Evolutionary conservation across 2,113 vertebrate genomes (phyloP), one percentile per base, ranked within the genome.

Genomic region (Epinephelus moara): DNA sequence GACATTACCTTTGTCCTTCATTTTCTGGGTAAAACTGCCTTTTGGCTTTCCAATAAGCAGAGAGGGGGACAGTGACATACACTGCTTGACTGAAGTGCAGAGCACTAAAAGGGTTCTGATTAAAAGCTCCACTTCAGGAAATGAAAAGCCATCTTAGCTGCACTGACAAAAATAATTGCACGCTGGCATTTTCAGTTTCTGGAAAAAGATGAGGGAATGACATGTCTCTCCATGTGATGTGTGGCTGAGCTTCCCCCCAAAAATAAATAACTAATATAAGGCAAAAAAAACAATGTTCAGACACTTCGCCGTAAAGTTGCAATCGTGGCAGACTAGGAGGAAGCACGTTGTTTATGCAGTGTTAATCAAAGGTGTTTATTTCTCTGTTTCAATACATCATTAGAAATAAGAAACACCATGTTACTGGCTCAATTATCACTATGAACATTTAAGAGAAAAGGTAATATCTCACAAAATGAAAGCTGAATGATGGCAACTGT

Each of bases 71-170:
- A 40, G 49, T 19, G 25, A 53, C n/a, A 14, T 9, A 49, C 52
- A 47, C 42, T 49, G 70, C 47, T 75, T 42, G 12, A 78, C 55
- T 71, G 52, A 76, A 86, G 70, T 53, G 27, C 62, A 69, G 55
- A 19, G 52, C 30, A 56, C 79, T 88, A 82, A 93, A 89, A 85
- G 67, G 66, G 3, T 70, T 77, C 55, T 76, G 64, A 79, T 88
- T 88, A 89, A 82, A 92, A 86, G 66, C 53, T 53, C 33, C 79
- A 70, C 71, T 86, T 84, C 56, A 53, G 73, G 42, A 89, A 89
- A 86, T 85, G 33, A 89, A 92, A 84, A 66, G 64, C 49, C 63
- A 70, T 78, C 70, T 70, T 80, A 83, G 68, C 71, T 69, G 45
- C 66, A 68, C 33, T 68, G 67, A 75, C 63, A 83, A 77, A 61